phyloP scores from a whole-genome alignment of 2,888 invertebrate species.

The Diplazon laetatorius region DNA sequence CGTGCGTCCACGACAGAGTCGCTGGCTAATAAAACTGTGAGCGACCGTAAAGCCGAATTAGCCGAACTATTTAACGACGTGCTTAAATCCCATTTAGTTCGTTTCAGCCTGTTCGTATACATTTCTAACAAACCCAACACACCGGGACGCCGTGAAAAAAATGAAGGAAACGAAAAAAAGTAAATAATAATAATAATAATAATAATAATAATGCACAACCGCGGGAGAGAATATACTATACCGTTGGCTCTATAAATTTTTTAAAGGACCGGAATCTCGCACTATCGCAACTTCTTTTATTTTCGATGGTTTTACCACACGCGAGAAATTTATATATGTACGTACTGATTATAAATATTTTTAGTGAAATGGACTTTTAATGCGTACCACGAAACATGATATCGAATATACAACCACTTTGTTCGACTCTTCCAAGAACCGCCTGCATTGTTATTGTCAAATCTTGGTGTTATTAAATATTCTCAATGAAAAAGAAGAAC shows the following conservation, averaged over 20 bases:
- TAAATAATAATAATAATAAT: too few species aligned
- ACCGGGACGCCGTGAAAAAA: neutral
- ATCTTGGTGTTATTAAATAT: neutral
- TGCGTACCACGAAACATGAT: slow-evolving; percentile 12
- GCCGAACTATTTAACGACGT: slow-evolving; percentile 66
- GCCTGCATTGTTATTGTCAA: neutral
- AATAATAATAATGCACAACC: neutral
- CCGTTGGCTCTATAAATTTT: slow-evolving; percentile 2
- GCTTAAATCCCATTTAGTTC: slow-evolving; percentile 18
- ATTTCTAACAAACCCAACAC: neutral
- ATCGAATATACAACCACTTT: neutral
- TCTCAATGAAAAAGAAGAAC: neutral
- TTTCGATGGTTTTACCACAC: slow-evolving; percentile 5
- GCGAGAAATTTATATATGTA: neutral
- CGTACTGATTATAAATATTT: neutral
- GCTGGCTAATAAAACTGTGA: slow-evolving; percentile 78
- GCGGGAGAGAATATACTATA: neutral
- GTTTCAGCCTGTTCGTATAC: slow-evolving; percentile 5
- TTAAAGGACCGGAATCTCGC: neutral
- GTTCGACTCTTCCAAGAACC: neutral
- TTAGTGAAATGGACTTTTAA: slow-evolving; percentile 17
- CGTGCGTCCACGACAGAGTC: slow-evolving; percentile 59
- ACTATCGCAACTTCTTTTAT: slow-evolving; percentile 13
- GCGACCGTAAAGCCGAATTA: slow-evolving; percentile 81
- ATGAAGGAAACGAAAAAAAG: slow-evolving; percentile 3